A percentile compares a stretch with the other conserved stretches of the same genome.
phyloP scores from a whole-genome alignment of 2,888 invertebrate genomes.

The Hyalella azteca region DNA sequence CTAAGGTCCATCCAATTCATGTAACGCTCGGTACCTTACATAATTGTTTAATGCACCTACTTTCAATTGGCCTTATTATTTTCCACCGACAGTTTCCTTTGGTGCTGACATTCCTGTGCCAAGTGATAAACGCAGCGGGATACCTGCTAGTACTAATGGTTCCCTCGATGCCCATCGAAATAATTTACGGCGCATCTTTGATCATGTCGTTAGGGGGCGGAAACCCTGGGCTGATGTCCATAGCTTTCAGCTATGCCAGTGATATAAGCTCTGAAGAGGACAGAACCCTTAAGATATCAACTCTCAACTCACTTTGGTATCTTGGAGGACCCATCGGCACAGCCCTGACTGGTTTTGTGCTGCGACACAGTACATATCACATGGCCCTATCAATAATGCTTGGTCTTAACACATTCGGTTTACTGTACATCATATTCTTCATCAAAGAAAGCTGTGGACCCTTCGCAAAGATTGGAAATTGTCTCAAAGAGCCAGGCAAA shows the following conservation, averaged over 20 bases:
- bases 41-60: too few species aligned
- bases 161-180: conserved; percentile 44
- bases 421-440: conserved; percentile 59
- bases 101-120: conserved; percentile 40
- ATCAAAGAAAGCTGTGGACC: conserved; percentile 57
- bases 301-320: conserved; percentile 66
- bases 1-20: too few species aligned
- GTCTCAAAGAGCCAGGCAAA: conserved; percentile 2
- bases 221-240: conserved; percentile 63
- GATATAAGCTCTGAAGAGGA: conserved; percentile 66
- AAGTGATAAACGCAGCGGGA: conserved; percentile 41
- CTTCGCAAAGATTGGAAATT: conserved; percentile 37
- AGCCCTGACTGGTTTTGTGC: conserved; percentile 60
- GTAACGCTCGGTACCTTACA: too few species aligned
- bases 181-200: conserved; percentile 42
- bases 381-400: conserved; percentile 60
- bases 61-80: too few species aligned
- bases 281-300: conserved; percentile 70
- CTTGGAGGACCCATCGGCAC: conserved; percentile 61
- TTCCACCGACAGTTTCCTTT: conserved; percentile 57
- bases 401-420: conserved; percentile 58
- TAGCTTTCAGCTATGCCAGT: conserved; percentile 60
- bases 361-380: conserved; percentile 56
- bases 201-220: conserved; percentile 68
- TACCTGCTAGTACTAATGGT: conserved; percentile 47